Evolutionary conservation across 2,113 vertebrate genomes (phyloP).

Genomic region (Anthoscopus minutus): DNA sequence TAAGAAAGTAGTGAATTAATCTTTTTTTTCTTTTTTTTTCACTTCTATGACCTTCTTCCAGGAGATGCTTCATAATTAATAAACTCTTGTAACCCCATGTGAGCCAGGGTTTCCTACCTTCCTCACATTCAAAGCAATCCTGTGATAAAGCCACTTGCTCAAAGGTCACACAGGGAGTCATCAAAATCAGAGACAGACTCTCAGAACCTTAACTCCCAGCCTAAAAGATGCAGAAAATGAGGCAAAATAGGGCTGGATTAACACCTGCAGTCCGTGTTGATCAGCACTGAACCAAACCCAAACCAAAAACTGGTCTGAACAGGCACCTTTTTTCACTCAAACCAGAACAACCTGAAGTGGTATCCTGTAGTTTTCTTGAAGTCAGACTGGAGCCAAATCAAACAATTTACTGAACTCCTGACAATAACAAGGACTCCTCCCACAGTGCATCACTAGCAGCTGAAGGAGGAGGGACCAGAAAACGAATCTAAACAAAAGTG

Average conservation of each 20-base stretch:
- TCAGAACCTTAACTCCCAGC: not conserved
- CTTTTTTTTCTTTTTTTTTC: not conserved
- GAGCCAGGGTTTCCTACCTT: not conserved
- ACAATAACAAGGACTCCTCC: not conserved
- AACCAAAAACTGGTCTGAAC: slow-evolving; percentile 16
- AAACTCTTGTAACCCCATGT: not conserved
- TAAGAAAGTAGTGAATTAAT: not conserved
- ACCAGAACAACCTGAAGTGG: slow-evolving; percentile 46
- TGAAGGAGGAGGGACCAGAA: not conserved
- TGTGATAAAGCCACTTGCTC: not conserved
- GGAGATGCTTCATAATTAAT: slow-evolving; percentile 14
- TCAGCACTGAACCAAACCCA: not conserved
- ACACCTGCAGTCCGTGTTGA: not conserved
- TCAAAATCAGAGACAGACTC: not conserved
- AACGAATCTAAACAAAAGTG: not conserved
- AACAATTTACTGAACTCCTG: not conserved
- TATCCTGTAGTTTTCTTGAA: slow-evolving; percentile 12
- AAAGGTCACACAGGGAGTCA: not conserved
- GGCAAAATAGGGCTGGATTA: not conserved
- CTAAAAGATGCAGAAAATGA: not conserved
- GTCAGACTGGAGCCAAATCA: slow-evolving; percentile 11
- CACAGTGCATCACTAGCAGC: not conserved
- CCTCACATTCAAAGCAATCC: not conserved
- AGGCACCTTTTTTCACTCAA: slow-evolving; percentile 2
- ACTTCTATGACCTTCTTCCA: not conserved